These are phyloP conservation scores for Pogonocherus hispidulus DNA, from an alignment of 2,888 invertebrate species.

Conservation along the genomic window DNA sequence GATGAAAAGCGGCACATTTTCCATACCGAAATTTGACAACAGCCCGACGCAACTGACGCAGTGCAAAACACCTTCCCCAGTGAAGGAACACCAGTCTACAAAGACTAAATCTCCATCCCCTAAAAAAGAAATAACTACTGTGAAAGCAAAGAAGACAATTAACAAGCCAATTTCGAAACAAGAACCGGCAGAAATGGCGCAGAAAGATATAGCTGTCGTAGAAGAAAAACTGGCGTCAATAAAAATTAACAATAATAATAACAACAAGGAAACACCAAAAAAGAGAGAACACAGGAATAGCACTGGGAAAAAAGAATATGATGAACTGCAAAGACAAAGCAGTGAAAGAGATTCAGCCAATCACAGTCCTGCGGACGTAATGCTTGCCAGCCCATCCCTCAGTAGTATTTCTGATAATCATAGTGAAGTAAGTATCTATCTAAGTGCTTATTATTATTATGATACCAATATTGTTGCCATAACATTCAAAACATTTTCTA, in stretches of 20 bases:
- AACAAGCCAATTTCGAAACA: constrained; percentile 32
- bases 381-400: constrained; percentile 77
- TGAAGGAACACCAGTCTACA: neutral
- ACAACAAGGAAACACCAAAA: constrained; percentile 33
- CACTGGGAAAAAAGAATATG: constrained; percentile 28
- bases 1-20: constrained; percentile 66
- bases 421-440: constrained; percentile 70
- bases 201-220: constrained; percentile 51
- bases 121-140: constrained; percentile 3
- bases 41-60: constrained; percentile 25
- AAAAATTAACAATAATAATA: constrained; percentile 42
- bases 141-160: constrained; percentile 20
- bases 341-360: constrained; percentile 79
- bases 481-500: too few species aligned
- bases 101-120: neutral
- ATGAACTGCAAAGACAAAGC: constrained; percentile 65
- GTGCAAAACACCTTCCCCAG: constrained; percentile 43
- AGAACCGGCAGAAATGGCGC: constrained; percentile 45
- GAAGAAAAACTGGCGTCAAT: constrained; percentile 54
- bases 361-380: constrained; percentile 82
- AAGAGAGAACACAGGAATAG: constrained; percentile 29
- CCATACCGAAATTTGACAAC: constrained; percentile 32
- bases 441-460: neutral
- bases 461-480: neutral
- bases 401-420: constrained; percentile 80